Evolutionary conservation across 1,140 invertebrate species (phyloP).

Genomic region (Samia ricini): DNA sequence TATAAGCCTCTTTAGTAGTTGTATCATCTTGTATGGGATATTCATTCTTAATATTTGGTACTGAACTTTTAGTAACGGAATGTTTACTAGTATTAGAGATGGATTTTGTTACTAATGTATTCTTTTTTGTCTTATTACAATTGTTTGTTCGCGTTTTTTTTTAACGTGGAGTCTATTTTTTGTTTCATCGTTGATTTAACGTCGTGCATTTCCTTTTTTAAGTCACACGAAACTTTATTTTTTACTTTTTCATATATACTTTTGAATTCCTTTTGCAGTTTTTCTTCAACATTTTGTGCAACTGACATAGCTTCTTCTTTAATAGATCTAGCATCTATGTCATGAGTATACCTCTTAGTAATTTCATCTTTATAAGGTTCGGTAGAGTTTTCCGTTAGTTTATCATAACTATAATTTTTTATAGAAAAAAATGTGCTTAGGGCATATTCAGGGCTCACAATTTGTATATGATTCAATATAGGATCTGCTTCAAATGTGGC

Average conservation of each 20-base stretch:
- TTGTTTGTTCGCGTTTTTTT: background rate
- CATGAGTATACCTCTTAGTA: constrained; percentile 12
- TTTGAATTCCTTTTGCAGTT: constrained; percentile 43
- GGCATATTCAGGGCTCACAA: constrained; percentile 10
- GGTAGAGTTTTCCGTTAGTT: constrained; percentile 4
- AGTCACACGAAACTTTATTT: constrained; percentile 36
- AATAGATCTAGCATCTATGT: constrained; percentile 29
- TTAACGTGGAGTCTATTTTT: background rate
- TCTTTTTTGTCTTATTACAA: background rate
- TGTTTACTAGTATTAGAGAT: background rate
- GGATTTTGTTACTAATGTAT: constrained; percentile 9
- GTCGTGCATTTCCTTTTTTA: constrained; percentile 33
- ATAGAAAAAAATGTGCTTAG: constrained; percentile 18
- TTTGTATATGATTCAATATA: constrained; percentile 5
- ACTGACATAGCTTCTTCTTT: constrained; percentile 32
- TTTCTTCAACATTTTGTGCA: constrained; percentile 37
- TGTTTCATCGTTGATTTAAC: constrained; percentile 25
- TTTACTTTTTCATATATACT: constrained; percentile 43
- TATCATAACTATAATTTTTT: constrained; percentile 12
- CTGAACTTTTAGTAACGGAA: background rate
- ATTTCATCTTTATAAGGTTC: background rate
- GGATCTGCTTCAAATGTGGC: constrained; percentile 31
- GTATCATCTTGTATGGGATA: background rate
- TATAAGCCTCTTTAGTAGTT: background rate
- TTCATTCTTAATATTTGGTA: constrained; percentile 4